Evolutionary conservation across 2,888 invertebrate genomes (phyloP), one percentile per base, ranked within the genome.

Genomic region (Parapristionchus giblindavisi): DNA sequence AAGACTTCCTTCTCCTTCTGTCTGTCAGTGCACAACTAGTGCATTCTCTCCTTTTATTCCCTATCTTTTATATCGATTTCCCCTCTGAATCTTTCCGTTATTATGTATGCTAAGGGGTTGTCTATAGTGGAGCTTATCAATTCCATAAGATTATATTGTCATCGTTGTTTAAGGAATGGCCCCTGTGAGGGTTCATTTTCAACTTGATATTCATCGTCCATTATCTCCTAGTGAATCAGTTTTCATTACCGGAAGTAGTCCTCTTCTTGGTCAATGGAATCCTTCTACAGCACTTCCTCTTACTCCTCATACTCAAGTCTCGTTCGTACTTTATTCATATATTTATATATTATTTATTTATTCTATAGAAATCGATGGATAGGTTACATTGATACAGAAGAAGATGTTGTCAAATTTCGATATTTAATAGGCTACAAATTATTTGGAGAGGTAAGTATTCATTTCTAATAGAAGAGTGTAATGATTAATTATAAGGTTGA

Each of bases 361-460:
- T 24, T 32, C 17, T 24, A 3, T 34, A 83, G 83, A 24, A 75
- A 61, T 29, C 79, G 83, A 29, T 86, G 85, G 84, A 79, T 72
- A 4, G 85, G 85, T 40, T 76, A 58, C 21, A 76, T 85, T 24
- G 80, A 79, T 14, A 84, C 81, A 8, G 68, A 77, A 32, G 81
- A 76, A 3, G 70, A 79, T 14, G 77, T 77, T 58, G 61, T 86
- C 38, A 84, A 84, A 68, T 87, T 86, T 73, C 86, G 87, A 32
- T 87, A 87, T 52, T 85, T 87, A 75, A 78, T 84, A 68, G 87
- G 82, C 24, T 86, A 87, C 74, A 81, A 83, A 61, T 70, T 87
- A 76, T 79, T 79, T 70, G 78, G 80, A 14, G 86, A 86, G 56
- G 74, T 81, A 51, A 56, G 34, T 71, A 27, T 2, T 68, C 4